phyloP scores from a whole-genome alignment of 2,797 vertebrate genomes.

The Benthosema pterotum region DNA sequence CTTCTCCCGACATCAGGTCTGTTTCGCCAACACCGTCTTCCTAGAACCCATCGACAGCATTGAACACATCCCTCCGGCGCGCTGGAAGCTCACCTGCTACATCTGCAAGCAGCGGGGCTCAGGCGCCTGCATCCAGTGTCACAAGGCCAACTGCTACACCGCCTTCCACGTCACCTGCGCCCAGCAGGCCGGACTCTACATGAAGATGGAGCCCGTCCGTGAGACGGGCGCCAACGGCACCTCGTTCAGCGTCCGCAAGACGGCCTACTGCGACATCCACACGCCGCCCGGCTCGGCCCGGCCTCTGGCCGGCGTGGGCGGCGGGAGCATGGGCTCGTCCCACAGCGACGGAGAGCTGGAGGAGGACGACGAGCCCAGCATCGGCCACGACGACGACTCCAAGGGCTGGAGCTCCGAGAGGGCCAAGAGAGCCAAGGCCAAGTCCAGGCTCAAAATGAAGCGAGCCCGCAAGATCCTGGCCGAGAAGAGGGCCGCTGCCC shows the following conservation, averaged over 20 bases:
- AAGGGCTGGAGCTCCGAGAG: constrained; percentile 97
- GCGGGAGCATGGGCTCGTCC: constrained; percentile 82
- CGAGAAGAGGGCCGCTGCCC: constrained; percentile 94
- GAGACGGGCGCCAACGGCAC: constrained; percentile 97
- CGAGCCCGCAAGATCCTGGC: constrained; percentile 96
- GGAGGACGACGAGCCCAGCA: constrained; percentile 92
- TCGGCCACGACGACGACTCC: constrained; percentile 93
- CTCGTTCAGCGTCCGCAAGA: constrained; percentile 98
- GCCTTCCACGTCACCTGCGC: constrained; percentile 99
- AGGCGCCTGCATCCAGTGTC: constrained; percentile 98
- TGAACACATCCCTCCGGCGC: constrained; percentile 95
- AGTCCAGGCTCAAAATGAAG: constrained; percentile 98
- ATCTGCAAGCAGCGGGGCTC: constrained; percentile 99
- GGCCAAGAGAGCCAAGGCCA: constrained; percentile 96
- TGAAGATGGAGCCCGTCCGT: constrained; percentile 99
- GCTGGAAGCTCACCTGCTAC: constrained; percentile 99
- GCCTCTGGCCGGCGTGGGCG: constrained; percentile 77
- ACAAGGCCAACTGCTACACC: constrained; percentile 99
- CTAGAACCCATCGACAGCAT: constrained; percentile 99
- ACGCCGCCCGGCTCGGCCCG: constrained; percentile 93
- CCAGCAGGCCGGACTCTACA: constrained; percentile 97
- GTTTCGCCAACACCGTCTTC: constrained; percentile 99
- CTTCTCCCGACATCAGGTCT: constrained; percentile 77
- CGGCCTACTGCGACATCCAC: constrained; percentile 98
- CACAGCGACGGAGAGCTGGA: constrained; percentile 95